Evolutionary conservation across 2,797 vertebrate species (phyloP).

Genomic region (Euphonia xanthogaster): DNA sequence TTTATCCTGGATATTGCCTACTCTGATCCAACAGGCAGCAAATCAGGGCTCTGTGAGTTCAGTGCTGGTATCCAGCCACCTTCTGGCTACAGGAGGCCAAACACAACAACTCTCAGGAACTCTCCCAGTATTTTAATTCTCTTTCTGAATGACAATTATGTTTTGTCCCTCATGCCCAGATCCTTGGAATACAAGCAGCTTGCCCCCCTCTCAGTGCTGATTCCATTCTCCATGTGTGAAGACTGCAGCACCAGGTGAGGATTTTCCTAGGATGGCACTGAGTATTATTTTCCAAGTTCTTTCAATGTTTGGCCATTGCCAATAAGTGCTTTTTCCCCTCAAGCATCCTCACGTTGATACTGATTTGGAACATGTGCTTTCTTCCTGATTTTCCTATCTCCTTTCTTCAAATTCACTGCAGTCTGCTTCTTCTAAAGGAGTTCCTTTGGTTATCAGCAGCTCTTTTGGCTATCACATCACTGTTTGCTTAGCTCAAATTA

Average conservation of each 20-base stretch:
- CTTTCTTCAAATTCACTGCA: not conserved
- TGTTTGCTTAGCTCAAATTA: not conserved
- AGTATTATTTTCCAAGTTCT: not conserved
- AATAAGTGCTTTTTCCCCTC: not conserved
- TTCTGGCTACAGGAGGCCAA: not conserved
- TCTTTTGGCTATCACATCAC: not conserved
- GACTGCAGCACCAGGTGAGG: not conserved
- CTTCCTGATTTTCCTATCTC: not conserved
- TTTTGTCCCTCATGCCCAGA: not conserved
- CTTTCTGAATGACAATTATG: not conserved
- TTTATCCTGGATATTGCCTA: not conserved
- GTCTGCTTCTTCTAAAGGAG: not conserved
- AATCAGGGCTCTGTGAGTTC: not conserved
- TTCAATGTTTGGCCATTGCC: not conserved
- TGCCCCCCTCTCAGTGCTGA: not conserved
- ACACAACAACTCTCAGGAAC: not conserved
- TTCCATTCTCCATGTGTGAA: fast-evolving
- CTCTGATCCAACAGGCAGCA: not conserved
- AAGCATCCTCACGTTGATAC: not conserved
- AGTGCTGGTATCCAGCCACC: not conserved
- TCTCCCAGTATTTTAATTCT: not conserved
- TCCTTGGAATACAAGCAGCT: not conserved
- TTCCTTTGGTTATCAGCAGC: not conserved
- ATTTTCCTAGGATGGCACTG: not conserved
- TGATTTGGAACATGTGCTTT: not conserved